Evolutionary conservation across 2,113 vertebrate species (phyloP).

Genomic region (Nematolebias whitei): DNA sequence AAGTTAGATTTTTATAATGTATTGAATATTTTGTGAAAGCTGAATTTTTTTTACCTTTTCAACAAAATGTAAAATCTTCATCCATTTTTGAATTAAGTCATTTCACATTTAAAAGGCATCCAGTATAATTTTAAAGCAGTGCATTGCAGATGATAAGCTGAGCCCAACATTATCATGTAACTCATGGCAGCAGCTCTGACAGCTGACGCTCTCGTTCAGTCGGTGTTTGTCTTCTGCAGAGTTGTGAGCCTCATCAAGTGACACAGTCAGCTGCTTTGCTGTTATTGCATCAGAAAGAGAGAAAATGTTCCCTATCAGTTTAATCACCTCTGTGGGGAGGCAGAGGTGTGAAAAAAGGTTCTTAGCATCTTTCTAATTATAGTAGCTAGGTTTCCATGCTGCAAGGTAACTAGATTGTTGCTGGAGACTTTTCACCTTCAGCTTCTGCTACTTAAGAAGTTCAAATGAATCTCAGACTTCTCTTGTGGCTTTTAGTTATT

Average conservation of each 20-base stretch:
- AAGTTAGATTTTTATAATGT: too few species aligned
- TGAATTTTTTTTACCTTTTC: background rate
- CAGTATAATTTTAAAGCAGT: background rate
- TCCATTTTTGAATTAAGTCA: background rate
- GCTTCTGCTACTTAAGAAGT: background rate
- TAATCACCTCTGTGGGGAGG: slow-evolving; percentile 3
- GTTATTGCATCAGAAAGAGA: background rate
- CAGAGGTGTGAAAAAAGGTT: background rate
- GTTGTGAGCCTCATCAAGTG: background rate
- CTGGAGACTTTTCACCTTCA: background rate
- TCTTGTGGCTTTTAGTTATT: too few species aligned
- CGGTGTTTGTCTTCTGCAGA: background rate
- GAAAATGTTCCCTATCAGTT: slow-evolving; percentile 3
- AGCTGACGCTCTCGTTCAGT: background rate
- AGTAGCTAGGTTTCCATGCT: background rate
- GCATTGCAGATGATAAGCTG: background rate
- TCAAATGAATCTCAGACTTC: too few species aligned
- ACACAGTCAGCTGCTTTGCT: background rate
- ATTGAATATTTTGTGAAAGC: too few species aligned
- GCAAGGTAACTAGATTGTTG: background rate
- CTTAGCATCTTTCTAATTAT: background rate
- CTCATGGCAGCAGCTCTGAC: background rate
- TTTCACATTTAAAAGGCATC: background rate
- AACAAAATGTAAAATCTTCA: background rate
- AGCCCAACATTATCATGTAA: background rate